Evolutionary conservation across 2,113 vertebrate genomes (phyloP).

Genomic region (Uria aalge): DNA sequence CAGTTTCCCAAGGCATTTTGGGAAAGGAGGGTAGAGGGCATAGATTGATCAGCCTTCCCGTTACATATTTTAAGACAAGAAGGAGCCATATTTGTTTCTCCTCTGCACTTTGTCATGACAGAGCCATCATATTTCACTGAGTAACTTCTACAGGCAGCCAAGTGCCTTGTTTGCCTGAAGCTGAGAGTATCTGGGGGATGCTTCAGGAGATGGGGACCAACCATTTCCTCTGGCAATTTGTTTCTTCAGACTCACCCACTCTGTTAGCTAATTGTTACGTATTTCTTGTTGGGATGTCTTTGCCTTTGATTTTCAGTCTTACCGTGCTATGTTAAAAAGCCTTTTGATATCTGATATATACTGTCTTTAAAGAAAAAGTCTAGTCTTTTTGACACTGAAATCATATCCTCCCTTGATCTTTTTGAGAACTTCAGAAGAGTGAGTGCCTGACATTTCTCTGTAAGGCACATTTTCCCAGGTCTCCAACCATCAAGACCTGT

Average conservation of each 20-base stretch:
- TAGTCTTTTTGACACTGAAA: background rate
- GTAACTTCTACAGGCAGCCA: background rate
- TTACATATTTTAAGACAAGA: background rate
- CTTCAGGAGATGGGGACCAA: background rate
- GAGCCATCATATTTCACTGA: background rate
- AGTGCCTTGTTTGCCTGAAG: background rate
- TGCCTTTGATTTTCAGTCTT: background rate
- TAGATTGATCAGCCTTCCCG: background rate
- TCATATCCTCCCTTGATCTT: background rate
- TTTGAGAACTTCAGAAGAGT: background rate
- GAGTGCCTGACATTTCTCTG: background rate
- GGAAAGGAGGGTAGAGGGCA: background rate
- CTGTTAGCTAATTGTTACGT: background rate
- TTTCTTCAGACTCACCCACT: background rate
- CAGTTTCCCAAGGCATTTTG: background rate
- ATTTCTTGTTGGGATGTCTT: background rate
- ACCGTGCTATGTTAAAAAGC: background rate
- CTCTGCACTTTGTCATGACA: background rate
- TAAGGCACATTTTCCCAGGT: background rate
- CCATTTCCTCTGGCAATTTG: background rate
- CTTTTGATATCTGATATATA: conserved; percentile 4
- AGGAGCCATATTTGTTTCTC: background rate
- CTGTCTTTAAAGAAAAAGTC: background rate
- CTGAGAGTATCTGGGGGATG: background rate
- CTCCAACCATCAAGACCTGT: background rate